These are phyloP conservation scores for Anthopleura xanthogrammica DNA, from an alignment of 92 coral and sea anemone species.

Conservation along the genomic window DNA sequence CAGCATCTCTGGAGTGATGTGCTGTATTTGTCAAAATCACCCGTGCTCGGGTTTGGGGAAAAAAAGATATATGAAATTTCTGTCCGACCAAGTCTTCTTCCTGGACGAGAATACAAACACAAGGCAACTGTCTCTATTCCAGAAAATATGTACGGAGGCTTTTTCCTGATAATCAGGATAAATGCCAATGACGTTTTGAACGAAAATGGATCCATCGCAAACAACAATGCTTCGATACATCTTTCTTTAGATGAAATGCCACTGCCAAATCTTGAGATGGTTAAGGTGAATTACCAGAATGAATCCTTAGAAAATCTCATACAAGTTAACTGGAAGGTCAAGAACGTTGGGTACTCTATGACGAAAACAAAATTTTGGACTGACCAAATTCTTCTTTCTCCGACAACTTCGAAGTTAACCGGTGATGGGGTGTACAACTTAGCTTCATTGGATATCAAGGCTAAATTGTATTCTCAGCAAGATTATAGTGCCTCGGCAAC, in stretches of 20 bases:
- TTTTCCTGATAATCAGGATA: constrained; percentile 49
- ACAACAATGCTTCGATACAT: constrained; percentile 39
- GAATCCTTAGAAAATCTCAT: constrained; percentile 46
- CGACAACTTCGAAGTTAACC: constrained; percentile 10
- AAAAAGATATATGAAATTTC: constrained; percentile 28
- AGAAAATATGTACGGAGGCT: constrained; percentile 27
- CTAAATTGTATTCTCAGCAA: constrained; percentile 53
- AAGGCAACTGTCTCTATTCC: constrained; percentile 42
- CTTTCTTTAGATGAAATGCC: constrained; percentile 36
- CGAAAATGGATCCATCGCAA: constrained; percentile 36
- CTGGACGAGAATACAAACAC: constrained; percentile 47
- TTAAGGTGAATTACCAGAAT: constrained; percentile 37
- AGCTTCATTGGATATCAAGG: constrained; percentile 32
- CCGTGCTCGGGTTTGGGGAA: constrained; percentile 23
- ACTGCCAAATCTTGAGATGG: constrained; percentile 46
- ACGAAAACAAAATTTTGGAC: constrained; percentile 35
- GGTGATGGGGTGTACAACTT: constrained; percentile 34
- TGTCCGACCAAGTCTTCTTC: constrained; percentile 7
- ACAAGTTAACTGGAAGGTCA: constrained; percentile 47
- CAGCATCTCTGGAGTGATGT: constrained; percentile 51
- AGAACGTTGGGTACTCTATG: constrained; percentile 60
- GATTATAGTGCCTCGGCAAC: constrained; percentile 50
- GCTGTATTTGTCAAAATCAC: constrained; percentile 39
- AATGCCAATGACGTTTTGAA: constrained; percentile 32
- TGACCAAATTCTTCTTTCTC: constrained; percentile 54